Conservation (phyloP, 2,113 vertebrate genomes). For the Jaculus jaculus region DNA sequence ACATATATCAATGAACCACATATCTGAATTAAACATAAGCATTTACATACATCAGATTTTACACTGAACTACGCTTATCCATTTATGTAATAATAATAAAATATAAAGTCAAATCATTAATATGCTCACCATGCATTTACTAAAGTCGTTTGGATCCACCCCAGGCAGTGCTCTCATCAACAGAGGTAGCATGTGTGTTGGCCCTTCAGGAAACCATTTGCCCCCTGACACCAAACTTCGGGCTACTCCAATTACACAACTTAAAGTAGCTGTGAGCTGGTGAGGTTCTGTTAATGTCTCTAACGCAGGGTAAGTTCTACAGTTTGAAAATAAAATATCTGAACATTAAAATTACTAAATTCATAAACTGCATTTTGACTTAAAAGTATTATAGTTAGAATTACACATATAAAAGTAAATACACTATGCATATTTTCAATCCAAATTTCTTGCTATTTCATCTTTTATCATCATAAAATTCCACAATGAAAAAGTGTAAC, state of each 20-base stretch:
- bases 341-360: constrained; percentile 42
- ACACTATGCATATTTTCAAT: not conserved
- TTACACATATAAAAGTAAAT: not conserved
- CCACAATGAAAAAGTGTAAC: constrained; percentile 8
- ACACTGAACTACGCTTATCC: not conserved
- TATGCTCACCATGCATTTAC: constrained; percentile 97
- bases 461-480: not conserved
- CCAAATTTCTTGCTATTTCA: not conserved
- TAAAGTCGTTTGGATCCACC: constrained; percentile 99
- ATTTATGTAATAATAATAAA: not conserved
- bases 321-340: constrained; percentile 44
- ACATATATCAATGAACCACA: not conserved
- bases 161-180: constrained; percentile 98
- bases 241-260: constrained; percentile 98
- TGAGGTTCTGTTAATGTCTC: constrained; percentile 99
- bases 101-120: not conserved
- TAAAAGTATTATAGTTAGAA: not conserved
- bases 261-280: constrained; percentile 98
- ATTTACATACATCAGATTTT: not conserved
- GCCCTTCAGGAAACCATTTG: constrained; percentile 95
- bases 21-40: not conserved
- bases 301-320: constrained; percentile 96
- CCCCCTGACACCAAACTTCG: constrained; percentile 95
- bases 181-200: constrained; percentile 97
- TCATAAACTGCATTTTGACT: constrained; percentile 7